These are phyloP conservation scores for Adelges cooleyi DNA, from an alignment of 1,140 invertebrate genomes.

Conservation along the genomic window DNA sequence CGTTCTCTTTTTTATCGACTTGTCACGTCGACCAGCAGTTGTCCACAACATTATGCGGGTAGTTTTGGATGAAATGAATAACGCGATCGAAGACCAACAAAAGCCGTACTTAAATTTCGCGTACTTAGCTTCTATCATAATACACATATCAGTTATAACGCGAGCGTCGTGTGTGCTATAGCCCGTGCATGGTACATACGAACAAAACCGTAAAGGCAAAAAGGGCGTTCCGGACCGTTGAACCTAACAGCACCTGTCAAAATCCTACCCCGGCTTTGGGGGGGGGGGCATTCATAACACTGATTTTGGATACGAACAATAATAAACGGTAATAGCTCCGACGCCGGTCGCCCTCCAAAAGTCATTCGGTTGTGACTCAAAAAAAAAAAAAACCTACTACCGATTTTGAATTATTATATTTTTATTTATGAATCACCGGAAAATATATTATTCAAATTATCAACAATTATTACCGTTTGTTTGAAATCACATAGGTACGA, in stretches of 20 bases:
- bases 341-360: conserved; percentile 17
- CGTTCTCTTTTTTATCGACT: no score
- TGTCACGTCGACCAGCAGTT: no score
- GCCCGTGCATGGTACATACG: no score
- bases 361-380: conserved; percentile 20
- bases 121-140: conserved; percentile 7
- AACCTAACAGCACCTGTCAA: conserved; percentile 26
- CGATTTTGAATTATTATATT: conserved; percentile 22
- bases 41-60: conserved; percentile 1
- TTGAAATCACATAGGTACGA: no score
- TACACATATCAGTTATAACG: not conserved
- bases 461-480: no score
- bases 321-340: conserved; percentile 22
- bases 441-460: no score
- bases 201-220: not conserved
- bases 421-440: no score
- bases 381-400: conserved; percentile 14
- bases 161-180: not conserved
- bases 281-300: no score
- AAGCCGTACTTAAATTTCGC: not conserved
- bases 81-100: not conserved
- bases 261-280: conserved; percentile 5
- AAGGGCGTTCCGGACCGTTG: conserved; percentile 27
- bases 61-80: conserved; percentile 2
- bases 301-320: conserved; percentile 21